These are phyloP conservation scores for Drosophila parvula DNA, from an alignment of 1,140 invertebrate species.

Conservation along the genomic window DNA sequence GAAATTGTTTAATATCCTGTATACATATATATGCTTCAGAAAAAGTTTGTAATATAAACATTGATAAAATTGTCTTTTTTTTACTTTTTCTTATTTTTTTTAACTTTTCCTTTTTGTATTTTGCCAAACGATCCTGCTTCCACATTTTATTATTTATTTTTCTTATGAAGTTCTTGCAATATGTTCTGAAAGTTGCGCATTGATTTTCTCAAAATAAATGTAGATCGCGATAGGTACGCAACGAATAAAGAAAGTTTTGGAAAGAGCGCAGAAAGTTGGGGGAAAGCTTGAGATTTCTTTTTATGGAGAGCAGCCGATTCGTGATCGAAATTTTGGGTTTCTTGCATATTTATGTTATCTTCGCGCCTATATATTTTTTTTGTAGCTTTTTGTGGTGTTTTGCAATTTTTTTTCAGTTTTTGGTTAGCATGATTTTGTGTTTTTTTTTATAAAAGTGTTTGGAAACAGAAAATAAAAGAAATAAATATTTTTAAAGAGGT, in stretches of 20 bases:
- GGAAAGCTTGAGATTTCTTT: slow-evolving; percentile 43
- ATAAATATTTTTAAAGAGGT: slow-evolving; percentile 4
- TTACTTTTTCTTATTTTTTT: slow-evolving; percentile 15
- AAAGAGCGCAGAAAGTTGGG: slow-evolving; percentile 59
- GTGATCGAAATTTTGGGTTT: slow-evolving; percentile 23
- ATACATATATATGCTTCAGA: slow-evolving; percentile 57
- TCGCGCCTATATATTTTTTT: slow-evolving; percentile 48
- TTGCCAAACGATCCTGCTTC: slow-evolving; percentile 83
- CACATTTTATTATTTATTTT: slow-evolving; percentile 66
- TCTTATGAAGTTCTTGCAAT: slow-evolving; percentile 52
- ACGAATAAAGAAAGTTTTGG: slow-evolving; percentile 44
- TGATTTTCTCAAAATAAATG: slow-evolving; percentile 73
- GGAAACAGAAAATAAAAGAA: slow-evolving; percentile 23
- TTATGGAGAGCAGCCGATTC: slow-evolving; percentile 43
- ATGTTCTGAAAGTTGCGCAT: slow-evolving; percentile 63
- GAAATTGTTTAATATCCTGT: slow-evolving; percentile 42
- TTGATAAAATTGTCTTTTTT: slow-evolving; percentile 41
- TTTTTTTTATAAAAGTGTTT: slow-evolving; percentile 57
- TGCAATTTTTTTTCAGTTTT: slow-evolving; percentile 63
- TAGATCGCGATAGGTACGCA: slow-evolving; percentile 55
- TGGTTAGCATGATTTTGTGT: slow-evolving; percentile 44
- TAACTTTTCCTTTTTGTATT: slow-evolving; percentile 48
- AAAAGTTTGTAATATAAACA: slow-evolving; percentile 56
- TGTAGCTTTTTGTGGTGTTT: slow-evolving; percentile 47
- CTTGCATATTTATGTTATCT: slow-evolving; percentile 22